Evolutionary conservation across 2,113 vertebrate species (phyloP).

Genomic region (Patagioenas fasciata): DNA sequence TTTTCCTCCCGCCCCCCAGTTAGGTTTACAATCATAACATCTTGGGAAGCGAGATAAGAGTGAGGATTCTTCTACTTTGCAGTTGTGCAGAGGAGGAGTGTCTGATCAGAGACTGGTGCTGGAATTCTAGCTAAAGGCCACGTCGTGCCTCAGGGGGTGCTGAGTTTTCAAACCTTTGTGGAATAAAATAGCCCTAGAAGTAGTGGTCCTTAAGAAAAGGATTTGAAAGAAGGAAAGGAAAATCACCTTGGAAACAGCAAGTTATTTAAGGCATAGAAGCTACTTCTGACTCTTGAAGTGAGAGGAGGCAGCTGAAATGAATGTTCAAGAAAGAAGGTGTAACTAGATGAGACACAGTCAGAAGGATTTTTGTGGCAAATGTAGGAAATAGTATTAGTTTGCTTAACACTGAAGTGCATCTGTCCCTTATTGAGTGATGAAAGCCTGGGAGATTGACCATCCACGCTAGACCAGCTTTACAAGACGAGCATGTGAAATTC

Average conservation of each 20-base stretch:
- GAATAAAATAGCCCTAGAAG: not conserved
- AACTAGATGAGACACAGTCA: not conserved
- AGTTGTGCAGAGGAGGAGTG: not conserved
- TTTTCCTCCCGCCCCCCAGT: not conserved
- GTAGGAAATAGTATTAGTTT: constrained; percentile 1
- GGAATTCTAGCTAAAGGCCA: not conserved
- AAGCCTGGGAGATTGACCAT: not conserved
- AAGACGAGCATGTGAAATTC: constrained; percentile 52
- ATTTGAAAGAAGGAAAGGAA: not conserved
- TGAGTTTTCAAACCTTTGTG: not conserved
- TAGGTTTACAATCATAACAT: not conserved
- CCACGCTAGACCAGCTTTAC: not conserved
- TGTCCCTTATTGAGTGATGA: constrained; percentile 63
- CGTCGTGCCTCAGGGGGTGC: not conserved
- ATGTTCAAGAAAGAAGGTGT: not conserved
- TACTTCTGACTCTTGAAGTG: not conserved
- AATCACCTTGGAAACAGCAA: not conserved
- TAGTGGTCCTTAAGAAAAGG: not conserved
- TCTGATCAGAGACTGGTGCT: not conserved
- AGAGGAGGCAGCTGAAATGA: not conserved
- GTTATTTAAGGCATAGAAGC: not conserved
- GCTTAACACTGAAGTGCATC: constrained; percentile 10
- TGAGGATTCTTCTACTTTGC: not conserved
- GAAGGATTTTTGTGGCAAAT: not conserved
- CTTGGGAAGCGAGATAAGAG: not conserved